A percentile compares a stretch with the other conserved stretches of the same genome.
phyloP scores from a whole-genome alignment of 2,113 vertebrate genomes.

The Paramisgurnus dabryanus region DNA sequence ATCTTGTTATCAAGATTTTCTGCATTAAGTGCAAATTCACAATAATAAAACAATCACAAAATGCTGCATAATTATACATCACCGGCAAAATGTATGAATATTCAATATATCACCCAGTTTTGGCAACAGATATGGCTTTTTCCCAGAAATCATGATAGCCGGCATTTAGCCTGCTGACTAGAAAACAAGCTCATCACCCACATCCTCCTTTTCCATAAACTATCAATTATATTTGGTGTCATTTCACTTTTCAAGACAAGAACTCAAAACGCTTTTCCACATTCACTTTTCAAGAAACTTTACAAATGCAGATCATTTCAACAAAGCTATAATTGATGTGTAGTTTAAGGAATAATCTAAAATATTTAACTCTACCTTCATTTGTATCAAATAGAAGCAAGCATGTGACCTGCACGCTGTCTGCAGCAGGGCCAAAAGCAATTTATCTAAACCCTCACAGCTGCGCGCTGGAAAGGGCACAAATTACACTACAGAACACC shows the following conservation, averaged over 20 bases:
- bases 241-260: not conserved
- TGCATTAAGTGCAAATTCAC: too few species aligned
- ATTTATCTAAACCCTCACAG: constrained; percentile 53
- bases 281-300: not conserved
- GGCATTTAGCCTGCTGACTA: not conserved
- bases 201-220: constrained; percentile 5
- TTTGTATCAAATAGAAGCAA: constrained; percentile 34
- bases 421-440: constrained; percentile 31
- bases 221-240: not conserved
- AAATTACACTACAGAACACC: constrained; percentile 35
- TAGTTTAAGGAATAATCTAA: not conserved
- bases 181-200: not conserved
- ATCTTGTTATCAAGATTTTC: too few species aligned
- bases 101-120: too few species aligned
- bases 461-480: constrained; percentile 48
- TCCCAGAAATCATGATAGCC: constrained; percentile 12
- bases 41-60: too few species aligned
- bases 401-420: constrained; percentile 37
- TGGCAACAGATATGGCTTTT: not conserved
- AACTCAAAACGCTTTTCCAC: not conserved
- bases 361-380: constrained; percentile 29
- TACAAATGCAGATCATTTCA: not conserved
- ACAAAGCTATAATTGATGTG: not conserved
- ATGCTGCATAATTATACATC: too few species aligned
- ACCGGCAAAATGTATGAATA: too few species aligned